Conservation (phyloP, 2,113 vertebrate genomes). For the Apaloderma vittatum region DNA sequence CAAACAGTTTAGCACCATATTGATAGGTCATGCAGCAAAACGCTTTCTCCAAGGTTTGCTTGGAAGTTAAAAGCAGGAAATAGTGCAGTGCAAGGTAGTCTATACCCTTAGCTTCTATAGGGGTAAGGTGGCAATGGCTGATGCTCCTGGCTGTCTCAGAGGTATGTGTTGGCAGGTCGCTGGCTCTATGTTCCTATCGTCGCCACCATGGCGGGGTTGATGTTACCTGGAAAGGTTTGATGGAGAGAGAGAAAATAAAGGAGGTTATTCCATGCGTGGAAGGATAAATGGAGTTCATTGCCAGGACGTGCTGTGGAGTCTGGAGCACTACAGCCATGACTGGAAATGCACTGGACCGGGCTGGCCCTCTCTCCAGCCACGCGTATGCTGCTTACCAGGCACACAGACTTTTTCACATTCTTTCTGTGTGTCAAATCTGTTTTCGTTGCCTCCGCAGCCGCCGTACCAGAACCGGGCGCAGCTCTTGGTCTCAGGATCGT, state of each 20-base stretch:
- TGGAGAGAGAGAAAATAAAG: not conserved
- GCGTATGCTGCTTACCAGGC: constrained; percentile 73
- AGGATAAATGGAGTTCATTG: not conserved
- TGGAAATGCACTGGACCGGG: accelerated
- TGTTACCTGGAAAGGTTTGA: constrained; percentile 61
- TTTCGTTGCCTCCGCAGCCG: constrained; percentile 91
- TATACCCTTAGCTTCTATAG: constrained; percentile 79
- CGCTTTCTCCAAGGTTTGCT: constrained; percentile 76
- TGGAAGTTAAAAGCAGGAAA: constrained; percentile 80
- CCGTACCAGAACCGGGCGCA: constrained; percentile 95
- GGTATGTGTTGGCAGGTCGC: constrained; percentile 72
- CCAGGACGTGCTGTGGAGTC: not conserved
- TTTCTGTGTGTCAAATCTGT: constrained; percentile 88
- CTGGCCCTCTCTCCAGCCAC: not conserved
- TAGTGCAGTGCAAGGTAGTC: constrained; percentile 86
- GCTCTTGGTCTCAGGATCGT: constrained; percentile 78
- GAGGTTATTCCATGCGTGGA: not conserved
- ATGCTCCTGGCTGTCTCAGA: constrained; percentile 78
- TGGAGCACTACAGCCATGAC: not conserved
- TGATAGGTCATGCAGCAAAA: constrained; percentile 82
- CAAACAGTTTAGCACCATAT: constrained; percentile 90
- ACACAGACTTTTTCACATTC: constrained; percentile 89
- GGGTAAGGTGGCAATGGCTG: constrained; percentile 67
- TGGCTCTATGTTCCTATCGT: constrained; percentile 83
- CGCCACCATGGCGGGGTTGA: constrained; percentile 70